Evolutionary conservation across 2,797 vertebrate genomes (phyloP), one percentile per base, ranked within the genome.

Genomic region (Amblyopsis hoosieri): DNA sequence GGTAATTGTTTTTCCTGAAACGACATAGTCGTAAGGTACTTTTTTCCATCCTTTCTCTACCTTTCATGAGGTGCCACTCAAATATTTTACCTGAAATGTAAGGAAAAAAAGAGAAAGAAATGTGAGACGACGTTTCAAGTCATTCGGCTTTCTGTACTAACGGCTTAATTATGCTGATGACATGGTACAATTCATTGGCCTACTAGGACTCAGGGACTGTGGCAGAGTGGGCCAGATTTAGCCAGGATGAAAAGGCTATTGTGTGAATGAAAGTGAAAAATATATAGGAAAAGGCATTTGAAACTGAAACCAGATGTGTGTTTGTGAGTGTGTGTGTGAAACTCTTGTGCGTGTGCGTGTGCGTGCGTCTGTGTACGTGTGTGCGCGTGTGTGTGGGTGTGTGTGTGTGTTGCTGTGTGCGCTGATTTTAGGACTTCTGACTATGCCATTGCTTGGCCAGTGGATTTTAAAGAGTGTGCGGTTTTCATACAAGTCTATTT

Each of bases 231-330:
- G 66, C 60, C 69, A 37, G 45, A 81, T 87, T 86, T 82, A 83
- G 72, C 75, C 15, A 14, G 88, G 74, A 88, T 87, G 81, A 90
- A 89, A 90, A 88, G 81, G 65, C 83, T 81, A 88, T 89, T 91
- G 88, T 91, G 84, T 73, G 70, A 87, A 89, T 89, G 83, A 78
- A 84, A 66, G 47, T 62, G 71, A 60, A 74, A 75, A 76, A 87
- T 85, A 85, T 85, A 87, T 81, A 82, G 70, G 76, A 77, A 81
- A 86, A 86, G 81, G 81, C 81, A 84, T 89, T 71, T 83, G 62
- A 87, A 91, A 93, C 85, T 76, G 69, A 88, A 92, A 91, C 85
- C 88, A 93, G 90, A 92, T 91, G 91, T 90, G 73, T 82, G 78
- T 57, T 37, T 46, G 6, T 4, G 15, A 3, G 48, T 23, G 5